phyloP scores from a whole-genome alignment of 2,113 vertebrate genomes.

The Tupaia tana region DNA sequence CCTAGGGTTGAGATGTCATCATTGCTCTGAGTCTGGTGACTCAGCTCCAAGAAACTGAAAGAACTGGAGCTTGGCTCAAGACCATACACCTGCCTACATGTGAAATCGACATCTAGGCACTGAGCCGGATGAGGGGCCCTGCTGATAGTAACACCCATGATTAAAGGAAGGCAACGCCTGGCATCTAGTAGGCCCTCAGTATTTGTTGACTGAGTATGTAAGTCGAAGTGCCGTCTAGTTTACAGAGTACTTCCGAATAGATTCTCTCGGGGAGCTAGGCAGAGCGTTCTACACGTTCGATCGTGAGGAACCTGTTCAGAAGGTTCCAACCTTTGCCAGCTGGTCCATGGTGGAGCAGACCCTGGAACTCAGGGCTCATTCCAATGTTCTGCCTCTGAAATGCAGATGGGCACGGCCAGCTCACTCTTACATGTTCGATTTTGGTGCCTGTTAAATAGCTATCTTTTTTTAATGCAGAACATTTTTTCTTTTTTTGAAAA shows the following conservation, averaged over 20 bases:
- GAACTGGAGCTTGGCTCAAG: neutral
- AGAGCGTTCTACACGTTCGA: neutral
- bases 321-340: neutral
- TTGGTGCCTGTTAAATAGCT: slow-evolving; percentile 59
- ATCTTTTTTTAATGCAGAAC: slow-evolving; percentile 48
- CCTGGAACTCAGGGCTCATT: neutral
- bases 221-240: slow-evolving; percentile 19
- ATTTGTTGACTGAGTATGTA: neutral
- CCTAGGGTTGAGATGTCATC: neutral
- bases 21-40: neutral
- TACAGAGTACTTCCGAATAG: neutral
- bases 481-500: slow-evolving; percentile 31
- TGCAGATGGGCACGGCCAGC: neutral
- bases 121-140: neutral
- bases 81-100: neutral
- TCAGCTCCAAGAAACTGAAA: neutral
- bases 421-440: slow-evolving; percentile 32
- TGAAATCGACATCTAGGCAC: neutral
- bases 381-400: neutral
- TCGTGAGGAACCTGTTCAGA: neutral
- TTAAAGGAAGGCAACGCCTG: neutral
- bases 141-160: neutral
- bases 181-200: neutral
- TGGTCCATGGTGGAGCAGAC: neutral
- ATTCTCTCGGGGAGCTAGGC: neutral